A percentile compares a stretch with the other conserved stretches of the same genome.
Evolutionary conservation across 2,888 invertebrate genomes (phyloP).

Genomic region (Acronicta leporina): DNA sequence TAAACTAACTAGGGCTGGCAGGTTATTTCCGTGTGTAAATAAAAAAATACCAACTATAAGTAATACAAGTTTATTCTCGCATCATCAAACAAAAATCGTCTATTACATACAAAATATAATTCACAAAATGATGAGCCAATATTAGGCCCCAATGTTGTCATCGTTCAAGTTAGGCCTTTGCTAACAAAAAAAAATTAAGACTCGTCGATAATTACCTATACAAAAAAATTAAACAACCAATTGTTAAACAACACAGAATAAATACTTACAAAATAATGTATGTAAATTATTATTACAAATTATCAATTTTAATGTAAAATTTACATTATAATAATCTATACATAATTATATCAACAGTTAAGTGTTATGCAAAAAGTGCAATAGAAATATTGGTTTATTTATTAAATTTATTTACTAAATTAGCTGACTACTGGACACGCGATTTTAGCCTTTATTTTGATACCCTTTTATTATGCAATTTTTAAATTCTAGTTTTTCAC

Average conservation of each 20-base stretch:
- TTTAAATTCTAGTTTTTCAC: conserved; percentile 33
- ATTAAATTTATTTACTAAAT: conserved; percentile 57
- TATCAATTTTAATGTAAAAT: conserved; percentile 73
- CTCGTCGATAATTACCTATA: conserved; percentile 52
- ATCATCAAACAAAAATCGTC: conserved; percentile 75
- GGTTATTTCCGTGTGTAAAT: conserved; percentile 5
- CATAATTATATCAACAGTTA: conserved; percentile 83
- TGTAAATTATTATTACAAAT: conserved; percentile 52
- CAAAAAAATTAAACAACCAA: conserved; percentile 63
- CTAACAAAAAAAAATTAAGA: conserved; percentile 47
- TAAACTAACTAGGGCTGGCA: no score
- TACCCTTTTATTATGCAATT: conserved; percentile 42
- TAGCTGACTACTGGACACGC: conserved; percentile 55
- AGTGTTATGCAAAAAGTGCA: conserved; percentile 87
- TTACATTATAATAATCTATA: conserved; percentile 78
- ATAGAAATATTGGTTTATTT: conserved; percentile 69
- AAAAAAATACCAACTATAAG: conserved; percentile 49
- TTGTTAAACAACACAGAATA: conserved; percentile 67
- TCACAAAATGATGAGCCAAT: conserved; percentile 51
- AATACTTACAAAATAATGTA: conserved; percentile 66
- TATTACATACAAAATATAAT: conserved; percentile 56
- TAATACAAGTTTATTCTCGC: conserved; percentile 86
- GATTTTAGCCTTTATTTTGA: conserved; percentile 46
- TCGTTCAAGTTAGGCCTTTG: conserved; percentile 59
- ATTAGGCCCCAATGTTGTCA: conserved; percentile 67